These are phyloP conservation scores for Premnoplex brunnescens DNA, from an alignment of 2,797 vertebrate species.

Conservation along the genomic window DNA sequence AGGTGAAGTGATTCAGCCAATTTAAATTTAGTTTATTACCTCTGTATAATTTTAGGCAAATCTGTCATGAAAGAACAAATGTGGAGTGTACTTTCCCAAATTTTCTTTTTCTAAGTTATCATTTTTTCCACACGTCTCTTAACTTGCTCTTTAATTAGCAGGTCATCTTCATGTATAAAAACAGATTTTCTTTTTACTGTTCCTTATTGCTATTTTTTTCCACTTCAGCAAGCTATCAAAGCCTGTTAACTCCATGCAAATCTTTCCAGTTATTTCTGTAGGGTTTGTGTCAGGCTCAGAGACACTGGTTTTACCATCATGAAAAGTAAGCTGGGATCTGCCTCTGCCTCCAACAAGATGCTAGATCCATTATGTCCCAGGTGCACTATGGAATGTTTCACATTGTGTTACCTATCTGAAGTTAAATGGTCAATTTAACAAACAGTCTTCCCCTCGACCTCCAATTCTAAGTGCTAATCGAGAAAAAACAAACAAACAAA, in stretches of 20 bases:
- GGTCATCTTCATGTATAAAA: not conserved
- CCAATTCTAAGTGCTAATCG: not conserved
- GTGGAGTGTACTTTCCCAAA: not conserved
- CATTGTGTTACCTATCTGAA: not conserved
- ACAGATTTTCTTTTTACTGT: not conserved
- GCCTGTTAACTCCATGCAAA: not conserved
- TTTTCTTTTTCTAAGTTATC: not conserved
- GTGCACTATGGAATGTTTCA: not conserved
- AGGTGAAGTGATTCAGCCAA: not conserved
- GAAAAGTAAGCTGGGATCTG: not conserved
- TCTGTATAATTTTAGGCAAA: not conserved
- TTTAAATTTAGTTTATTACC: not conserved
- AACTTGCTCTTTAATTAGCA: not conserved
- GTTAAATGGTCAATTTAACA: not conserved
- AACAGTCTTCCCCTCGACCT: fast-evolving
- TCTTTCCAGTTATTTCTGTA: not conserved
- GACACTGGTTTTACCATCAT: not conserved
- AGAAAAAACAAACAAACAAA: not conserved
- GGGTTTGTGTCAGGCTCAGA: not conserved
- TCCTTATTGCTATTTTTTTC: not conserved
- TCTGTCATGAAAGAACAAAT: not conserved
- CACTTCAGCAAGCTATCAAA: not conserved
- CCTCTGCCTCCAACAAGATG: not conserved
- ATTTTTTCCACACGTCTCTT: not conserved
- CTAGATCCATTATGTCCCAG: not conserved